Evolutionary conservation across 2,113 vertebrate genomes (phyloP).

Genomic region (Pithys albifrons): DNA sequence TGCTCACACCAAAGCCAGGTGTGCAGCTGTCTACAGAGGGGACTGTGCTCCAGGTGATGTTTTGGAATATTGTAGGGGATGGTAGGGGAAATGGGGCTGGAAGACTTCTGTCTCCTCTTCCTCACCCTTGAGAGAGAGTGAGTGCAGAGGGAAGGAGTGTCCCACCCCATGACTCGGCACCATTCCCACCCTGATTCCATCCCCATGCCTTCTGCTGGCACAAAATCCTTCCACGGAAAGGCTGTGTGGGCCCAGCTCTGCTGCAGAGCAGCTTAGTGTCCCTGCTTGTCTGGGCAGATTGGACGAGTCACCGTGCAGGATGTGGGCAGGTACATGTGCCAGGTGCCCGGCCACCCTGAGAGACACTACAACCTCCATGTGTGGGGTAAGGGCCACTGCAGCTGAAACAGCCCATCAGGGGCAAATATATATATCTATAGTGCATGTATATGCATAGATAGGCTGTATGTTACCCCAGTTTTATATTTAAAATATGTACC

Average conservation of each 20-base stretch:
- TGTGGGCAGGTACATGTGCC: conserved; percentile 65
- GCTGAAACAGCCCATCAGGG: background rate
- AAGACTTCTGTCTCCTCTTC: conserved; percentile 12
- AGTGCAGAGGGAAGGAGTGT: background rate
- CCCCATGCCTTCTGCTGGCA: background rate
- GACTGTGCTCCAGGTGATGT: conserved; percentile 77
- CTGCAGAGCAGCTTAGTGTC: background rate
- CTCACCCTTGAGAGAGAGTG: conserved; percentile 61
- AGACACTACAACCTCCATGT: conserved; percentile 66
- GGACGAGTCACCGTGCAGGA: conserved; percentile 12
- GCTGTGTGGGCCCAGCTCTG: background rate
- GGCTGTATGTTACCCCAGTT: background rate
- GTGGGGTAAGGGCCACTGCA: conserved; percentile 65
- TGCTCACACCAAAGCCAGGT: conserved; percentile 37
- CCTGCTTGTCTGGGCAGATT: conserved; percentile 60
- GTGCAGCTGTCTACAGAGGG: conserved; percentile 74
- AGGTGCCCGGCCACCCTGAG: conserved; percentile 37
- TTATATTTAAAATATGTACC: background rate
- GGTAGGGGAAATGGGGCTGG: background rate
- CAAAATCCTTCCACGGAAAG: background rate
- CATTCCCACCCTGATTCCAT: background rate
- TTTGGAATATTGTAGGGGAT: background rate
- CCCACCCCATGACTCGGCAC: background rate
- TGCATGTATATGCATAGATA: too few relatives aligned
- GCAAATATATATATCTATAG: background rate